Conservation (phyloP, 2,113 vertebrate species). For the Gnathonemus echidnorhynchus region DNA sequence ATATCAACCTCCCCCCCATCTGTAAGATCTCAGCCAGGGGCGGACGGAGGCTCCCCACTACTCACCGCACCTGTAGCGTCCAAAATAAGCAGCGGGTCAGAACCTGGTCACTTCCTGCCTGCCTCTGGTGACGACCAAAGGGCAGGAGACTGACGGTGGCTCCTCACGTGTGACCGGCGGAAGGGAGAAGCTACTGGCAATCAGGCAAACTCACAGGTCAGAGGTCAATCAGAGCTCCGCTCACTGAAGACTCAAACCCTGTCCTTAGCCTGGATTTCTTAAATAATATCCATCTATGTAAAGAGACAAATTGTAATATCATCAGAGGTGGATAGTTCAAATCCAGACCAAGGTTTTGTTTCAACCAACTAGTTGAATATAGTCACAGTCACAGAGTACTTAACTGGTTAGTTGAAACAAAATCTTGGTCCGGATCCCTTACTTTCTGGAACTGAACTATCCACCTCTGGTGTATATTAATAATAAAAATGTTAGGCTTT, state of each 20-base stretch:
- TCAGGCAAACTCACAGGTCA: neutral
- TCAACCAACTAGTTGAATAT: neutral
- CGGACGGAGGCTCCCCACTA: neutral
- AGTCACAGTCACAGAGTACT: neutral
- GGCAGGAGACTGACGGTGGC: neutral
- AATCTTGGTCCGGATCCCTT: neutral
- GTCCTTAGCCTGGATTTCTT: neutral
- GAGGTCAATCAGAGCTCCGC: neutral
- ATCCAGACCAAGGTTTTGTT: neutral
- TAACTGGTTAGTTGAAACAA: neutral
- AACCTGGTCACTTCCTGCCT: neutral
- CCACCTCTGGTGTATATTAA: neutral
- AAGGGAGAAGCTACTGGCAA: neutral
- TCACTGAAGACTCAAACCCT: neutral
- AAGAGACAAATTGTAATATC: neutral
- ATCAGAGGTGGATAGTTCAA: neutral
- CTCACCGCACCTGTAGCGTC: neutral
- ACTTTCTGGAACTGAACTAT: neutral
- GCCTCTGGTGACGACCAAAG: neutral
- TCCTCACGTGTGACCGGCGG: neutral
- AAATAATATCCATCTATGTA: neutral
- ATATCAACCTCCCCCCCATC: neutral
- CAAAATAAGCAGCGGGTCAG: neutral
- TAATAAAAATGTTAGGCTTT: neutral
- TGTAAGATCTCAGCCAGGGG: neutral